Percentiles rank a stretch among this genome's conserved stretches.
Evolutionary conservation across 2,888 invertebrate genomes (phyloP).

Genomic region (Halictus quadricinctus): DNA sequence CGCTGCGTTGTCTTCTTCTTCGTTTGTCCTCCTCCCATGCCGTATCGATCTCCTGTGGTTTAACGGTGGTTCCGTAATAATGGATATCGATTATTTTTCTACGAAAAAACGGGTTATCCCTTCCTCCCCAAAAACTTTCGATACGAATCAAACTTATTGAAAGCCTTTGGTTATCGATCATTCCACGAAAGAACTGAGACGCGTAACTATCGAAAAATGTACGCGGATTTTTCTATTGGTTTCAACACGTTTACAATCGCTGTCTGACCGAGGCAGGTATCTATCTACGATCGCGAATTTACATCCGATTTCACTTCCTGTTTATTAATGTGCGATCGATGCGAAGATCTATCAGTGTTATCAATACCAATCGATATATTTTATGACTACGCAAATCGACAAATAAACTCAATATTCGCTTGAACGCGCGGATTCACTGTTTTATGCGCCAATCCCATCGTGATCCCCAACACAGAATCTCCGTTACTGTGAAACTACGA

Average conservation of each 20-base stretch:
- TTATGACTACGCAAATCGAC: slow-evolving; percentile 75
- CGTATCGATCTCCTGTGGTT: slow-evolving; percentile 35
- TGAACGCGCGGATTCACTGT: slow-evolving; percentile 61
- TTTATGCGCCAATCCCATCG: slow-evolving; percentile 29
- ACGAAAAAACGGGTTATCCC: slow-evolving; percentile 14
- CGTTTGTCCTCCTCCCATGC: background rate
- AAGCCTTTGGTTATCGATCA: background rate
- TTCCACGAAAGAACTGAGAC: background rate
- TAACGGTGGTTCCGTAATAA: slow-evolving; percentile 24
- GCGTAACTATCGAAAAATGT: background rate
- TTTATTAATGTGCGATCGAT: slow-evolving; percentile 49
- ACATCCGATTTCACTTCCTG: slow-evolving; percentile 44
- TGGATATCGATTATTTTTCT: slow-evolving; percentile 44
- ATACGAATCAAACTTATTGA: background rate
- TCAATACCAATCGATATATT: slow-evolving; percentile 75
- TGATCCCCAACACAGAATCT: background rate
- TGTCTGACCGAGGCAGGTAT: slow-evolving; percentile 33
- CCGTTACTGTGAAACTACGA: slow-evolving; percentile 41
- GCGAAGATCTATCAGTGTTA: slow-evolving; percentile 70
- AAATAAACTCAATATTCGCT: slow-evolving; percentile 77
- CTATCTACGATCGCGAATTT: slow-evolving; percentile 42
- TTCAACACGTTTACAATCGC: background rate
- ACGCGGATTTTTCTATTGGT: background rate
- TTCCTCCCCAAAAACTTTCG: background rate
- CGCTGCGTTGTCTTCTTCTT: no score